A percentile compares a stretch with the other conserved stretches of the same genome.
phyloP scores from a whole-genome alignment of 2,888 invertebrate genomes.

The Litoditis marina region DNA sequence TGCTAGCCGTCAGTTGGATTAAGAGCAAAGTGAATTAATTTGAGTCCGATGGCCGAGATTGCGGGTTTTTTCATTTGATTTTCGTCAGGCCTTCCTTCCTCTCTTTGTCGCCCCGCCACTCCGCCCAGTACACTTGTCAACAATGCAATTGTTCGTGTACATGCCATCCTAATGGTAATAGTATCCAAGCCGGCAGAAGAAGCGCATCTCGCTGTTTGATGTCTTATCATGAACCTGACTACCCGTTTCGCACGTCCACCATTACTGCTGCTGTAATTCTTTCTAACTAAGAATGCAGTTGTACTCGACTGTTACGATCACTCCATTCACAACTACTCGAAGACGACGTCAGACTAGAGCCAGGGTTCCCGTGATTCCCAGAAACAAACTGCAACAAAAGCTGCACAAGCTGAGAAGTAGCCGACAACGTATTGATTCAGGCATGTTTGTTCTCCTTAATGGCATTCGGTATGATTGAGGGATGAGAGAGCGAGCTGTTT shows the following conservation, averaged over 20 bases:
- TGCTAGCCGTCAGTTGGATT: too few species aligned
- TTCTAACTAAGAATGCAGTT: background rate
- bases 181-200: too few species aligned
- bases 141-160: too few species aligned
- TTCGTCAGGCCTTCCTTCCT: constrained; percentile 2
- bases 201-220: too few species aligned
- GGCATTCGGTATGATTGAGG: constrained; percentile 23
- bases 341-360: constrained; percentile 5
- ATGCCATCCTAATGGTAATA: too few species aligned
- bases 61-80: constrained; percentile 13
- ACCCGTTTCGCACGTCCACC: background rate
- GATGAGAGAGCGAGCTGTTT: too few species aligned
- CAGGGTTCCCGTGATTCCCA: constrained; percentile 1
- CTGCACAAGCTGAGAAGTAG: constrained; percentile 5
- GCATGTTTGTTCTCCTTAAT: constrained; percentile 3
- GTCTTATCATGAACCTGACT: too few species aligned
- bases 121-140: too few species aligned
- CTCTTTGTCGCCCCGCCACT: too few species aligned
- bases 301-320: constrained; percentile 1
- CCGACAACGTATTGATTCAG: constrained; percentile 2
- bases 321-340: background rate
- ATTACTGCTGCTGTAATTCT: background rate
- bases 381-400: constrained; percentile 14
- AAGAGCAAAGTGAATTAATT: constrained; percentile 18
- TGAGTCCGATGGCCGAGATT: constrained; percentile 20